Base-by-base conservation (phyloP, 2,113 vertebrate genomes). In the Recurvirostra avosetta region DNA sequence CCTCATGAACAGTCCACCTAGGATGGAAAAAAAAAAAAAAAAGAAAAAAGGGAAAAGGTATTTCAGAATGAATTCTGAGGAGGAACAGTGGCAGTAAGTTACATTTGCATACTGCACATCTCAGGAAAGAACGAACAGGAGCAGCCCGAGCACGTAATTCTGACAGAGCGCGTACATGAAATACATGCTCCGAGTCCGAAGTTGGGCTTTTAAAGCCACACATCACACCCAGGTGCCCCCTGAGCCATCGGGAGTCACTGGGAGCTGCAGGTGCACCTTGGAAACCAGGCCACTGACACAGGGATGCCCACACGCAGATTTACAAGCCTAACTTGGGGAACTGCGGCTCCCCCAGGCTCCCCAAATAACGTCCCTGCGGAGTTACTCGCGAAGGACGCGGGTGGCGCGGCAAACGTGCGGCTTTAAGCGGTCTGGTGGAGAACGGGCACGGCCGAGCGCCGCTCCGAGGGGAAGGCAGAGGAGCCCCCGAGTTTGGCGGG, bases 1-100 rank as follows among this genome's bases (percentile, higher is more conserved):
- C 87, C 99, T 99, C 99, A 99, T 99, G 98, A 99, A 99, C 97
- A 99, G 99, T 91, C 99, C 99, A 98, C 99, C 99, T 99, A 96
- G 25, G 94, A 98, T 10, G 50, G 92, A 18, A 4, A 8, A 9
- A 9, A 50, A 23, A 50, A 50, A 50, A 96, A 15, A 22, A 20
- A 43, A 18, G 5, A 47, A 50, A 58, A 61, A 55, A 20, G 53
- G 88, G 2, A 70, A 53, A 74, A 58, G 83, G 9, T 32, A 67
- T 94, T 92, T 96, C 82, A 92, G 91, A 85, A 89, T 19, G 15
- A 71, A 61, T 41, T 70, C 5, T 71, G 76, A 92, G n/a, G 47
- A 96, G 94, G 47, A 79, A 58, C 43, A 72, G 47, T 0, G 8
- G 25, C 43, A 52, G 0, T 43, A 71, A 86, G 56, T 83, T 61